Conservation (phyloP, 2,888 invertebrate species). For the Drosophila helvetica region DNA sequence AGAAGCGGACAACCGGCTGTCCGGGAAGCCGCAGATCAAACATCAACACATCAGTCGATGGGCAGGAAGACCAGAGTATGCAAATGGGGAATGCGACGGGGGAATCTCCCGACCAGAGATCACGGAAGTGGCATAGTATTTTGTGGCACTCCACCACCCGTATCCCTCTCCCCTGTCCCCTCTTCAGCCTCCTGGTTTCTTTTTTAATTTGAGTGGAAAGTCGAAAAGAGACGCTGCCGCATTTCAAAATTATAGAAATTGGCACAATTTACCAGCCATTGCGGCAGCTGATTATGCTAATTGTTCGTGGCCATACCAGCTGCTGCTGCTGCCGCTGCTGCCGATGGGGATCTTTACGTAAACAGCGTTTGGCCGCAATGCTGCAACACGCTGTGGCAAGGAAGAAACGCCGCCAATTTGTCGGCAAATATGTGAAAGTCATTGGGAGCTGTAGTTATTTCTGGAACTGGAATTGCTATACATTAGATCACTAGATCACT, state of each 20-base stretch:
- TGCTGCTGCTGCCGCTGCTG: too few species aligned
- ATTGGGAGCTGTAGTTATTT: neutral
- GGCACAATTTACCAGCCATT: conserved; percentile 72
- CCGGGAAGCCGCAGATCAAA: neutral
- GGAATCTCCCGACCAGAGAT: neutral
- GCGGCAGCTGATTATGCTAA: conserved; percentile 65
- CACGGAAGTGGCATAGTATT: neutral
- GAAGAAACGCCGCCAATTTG: conserved; percentile 25
- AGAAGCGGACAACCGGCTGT: neutral
- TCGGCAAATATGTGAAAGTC: conserved; percentile 30
- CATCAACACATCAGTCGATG: neutral
- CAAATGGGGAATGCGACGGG: neutral
- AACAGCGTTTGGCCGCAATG: conserved; percentile 44
- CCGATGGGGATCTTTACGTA: conserved; percentile 53
- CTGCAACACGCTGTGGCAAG: conserved; percentile 45
- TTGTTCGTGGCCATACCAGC: conserved; percentile 59
- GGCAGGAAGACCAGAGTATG: neutral
- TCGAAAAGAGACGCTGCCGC: conserved; percentile 56
- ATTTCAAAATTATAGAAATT: conserved; percentile 73
- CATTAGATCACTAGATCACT: conserved; percentile 35
- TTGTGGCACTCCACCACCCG: neutral
- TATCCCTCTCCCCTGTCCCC: neutral
- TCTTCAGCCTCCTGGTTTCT: conserved; percentile 22
- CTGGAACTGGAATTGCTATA: neutral
- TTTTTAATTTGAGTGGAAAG: conserved; percentile 54